phyloP scores from a whole-genome alignment of 1,140 invertebrate species.

The Drosophila lacertosa region DNA sequence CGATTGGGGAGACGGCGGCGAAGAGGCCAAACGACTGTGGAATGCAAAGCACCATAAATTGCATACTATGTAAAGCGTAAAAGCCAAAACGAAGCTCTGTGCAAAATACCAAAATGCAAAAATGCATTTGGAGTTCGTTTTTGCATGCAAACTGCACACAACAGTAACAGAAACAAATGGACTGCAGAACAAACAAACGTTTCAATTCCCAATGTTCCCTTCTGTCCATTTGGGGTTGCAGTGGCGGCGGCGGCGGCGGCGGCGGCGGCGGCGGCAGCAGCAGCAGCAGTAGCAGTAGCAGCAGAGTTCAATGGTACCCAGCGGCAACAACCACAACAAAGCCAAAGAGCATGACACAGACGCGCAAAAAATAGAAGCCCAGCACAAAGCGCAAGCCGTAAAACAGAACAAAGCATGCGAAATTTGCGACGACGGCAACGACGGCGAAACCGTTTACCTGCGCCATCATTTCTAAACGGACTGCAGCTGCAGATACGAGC shows the following conservation, averaged over 20 bases:
- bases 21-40: constrained; percentile 9
- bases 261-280: too few species aligned
- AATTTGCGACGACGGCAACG: constrained; percentile 46
- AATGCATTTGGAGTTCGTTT: constrained; percentile 34
- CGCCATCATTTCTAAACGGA: constrained; percentile 45
- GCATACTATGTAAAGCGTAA: constrained; percentile 5
- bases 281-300: constrained; percentile 37
- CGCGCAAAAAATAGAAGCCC: constrained; percentile 45
- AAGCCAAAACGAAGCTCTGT: constrained; percentile 7
- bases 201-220: constrained; percentile 65
- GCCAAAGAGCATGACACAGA: constrained; percentile 62
- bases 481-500: constrained; percentile 46
- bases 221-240: constrained; percentile 63
- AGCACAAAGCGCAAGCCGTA: constrained; percentile 62
- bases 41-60: constrained; percentile 15
- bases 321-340: constrained; percentile 47
- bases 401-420: constrained; percentile 59
- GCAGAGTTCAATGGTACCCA: constrained; percentile 78
- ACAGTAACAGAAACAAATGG: constrained; percentile 31
- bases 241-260: constrained; percentile 37
- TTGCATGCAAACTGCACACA: constrained; percentile 2
- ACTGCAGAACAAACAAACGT: constrained; percentile 47
- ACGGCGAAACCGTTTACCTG: constrained; percentile 43
- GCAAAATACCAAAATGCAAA: constrained; percentile 16
- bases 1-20: not conserved